Percentiles rank a stretch among this genome's conserved stretches.
phyloP scores from a whole-genome alignment of 2,797 vertebrate species.

The Buceros bicornis region DNA sequence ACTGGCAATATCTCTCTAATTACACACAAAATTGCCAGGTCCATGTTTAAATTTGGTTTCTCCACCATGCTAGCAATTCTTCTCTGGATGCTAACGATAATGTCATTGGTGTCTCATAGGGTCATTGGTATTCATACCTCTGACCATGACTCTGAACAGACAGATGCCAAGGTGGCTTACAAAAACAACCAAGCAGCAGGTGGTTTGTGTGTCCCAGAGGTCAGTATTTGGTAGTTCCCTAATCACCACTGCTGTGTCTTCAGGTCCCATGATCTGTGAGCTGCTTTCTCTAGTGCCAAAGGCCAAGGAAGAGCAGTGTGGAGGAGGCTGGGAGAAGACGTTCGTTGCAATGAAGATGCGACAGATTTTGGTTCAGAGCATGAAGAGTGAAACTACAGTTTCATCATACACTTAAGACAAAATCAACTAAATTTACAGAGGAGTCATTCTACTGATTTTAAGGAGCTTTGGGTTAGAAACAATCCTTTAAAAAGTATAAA shows the following conservation, averaged over 20 bases:
- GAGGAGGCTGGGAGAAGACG: neutral
- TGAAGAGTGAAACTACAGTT: neutral
- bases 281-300: neutral
- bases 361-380: neutral
- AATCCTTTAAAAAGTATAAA: neutral
- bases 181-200: neutral
- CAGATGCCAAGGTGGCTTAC: neutral
- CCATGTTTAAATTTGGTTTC: neutral
- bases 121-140: neutral
- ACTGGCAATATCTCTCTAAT: neutral
- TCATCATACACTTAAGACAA: neutral
- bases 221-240: neutral
- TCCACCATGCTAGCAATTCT: neutral
- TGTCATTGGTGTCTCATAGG: fast-evolving
- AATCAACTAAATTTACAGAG: neutral
- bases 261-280: neutral
- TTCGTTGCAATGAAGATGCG: neutral
- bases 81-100: neutral
- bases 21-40: neutral
- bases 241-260: neutral
- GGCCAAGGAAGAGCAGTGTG: neutral
- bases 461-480: neutral
- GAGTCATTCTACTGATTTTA: neutral
- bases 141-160: neutral
- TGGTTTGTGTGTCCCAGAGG: neutral